These are phyloP conservation scores for Oncorhynchus tshawytscha DNA, from an alignment of 2,113 vertebrate species.

Conservation along the genomic window DNA sequence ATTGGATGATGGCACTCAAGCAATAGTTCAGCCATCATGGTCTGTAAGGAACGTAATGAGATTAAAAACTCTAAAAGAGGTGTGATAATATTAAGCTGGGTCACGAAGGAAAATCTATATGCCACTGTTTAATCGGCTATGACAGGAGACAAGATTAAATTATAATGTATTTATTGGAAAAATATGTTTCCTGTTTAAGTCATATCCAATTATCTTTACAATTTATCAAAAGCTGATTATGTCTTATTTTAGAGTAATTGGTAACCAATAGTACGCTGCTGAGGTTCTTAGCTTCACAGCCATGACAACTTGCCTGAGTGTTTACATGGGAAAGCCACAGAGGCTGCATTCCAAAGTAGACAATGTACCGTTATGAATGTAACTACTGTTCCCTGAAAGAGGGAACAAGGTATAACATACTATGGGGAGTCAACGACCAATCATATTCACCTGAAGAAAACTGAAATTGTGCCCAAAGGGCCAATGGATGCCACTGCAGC, in stretches of 20 bases:
- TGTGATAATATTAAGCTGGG: constrained; percentile 37
- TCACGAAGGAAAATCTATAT: constrained; percentile 24
- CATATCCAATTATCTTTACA: constrained; percentile 50
- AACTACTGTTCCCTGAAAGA: too few species aligned
- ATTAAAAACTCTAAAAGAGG: constrained; percentile 27
- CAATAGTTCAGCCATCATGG: background rate
- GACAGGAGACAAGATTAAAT: constrained; percentile 47
- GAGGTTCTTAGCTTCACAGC: background rate
- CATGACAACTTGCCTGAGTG: background rate
- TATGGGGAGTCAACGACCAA: too few species aligned
- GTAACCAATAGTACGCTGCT: background rate
- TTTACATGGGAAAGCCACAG: too few species aligned
- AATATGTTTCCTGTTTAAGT: constrained; percentile 45
- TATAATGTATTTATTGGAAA: constrained; percentile 27
- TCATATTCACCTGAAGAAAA: too few species aligned
- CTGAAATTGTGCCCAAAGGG: too few species aligned
- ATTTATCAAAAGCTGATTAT: constrained; percentile 55
- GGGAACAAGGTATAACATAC: too few species aligned
- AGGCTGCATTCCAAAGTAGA: too few species aligned
- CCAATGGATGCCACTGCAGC: too few species aligned
- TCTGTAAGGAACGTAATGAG: constrained; percentile 8
- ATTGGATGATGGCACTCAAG: background rate
- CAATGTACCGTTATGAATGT: too few species aligned
- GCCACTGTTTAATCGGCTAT: constrained; percentile 49
- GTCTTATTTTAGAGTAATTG: constrained; percentile 1